Percentiles rank a stretch among this genome's conserved stretches.
Conservation (phyloP, 1,140 invertebrate genomes). For the Cotesia chilonis region DNA sequence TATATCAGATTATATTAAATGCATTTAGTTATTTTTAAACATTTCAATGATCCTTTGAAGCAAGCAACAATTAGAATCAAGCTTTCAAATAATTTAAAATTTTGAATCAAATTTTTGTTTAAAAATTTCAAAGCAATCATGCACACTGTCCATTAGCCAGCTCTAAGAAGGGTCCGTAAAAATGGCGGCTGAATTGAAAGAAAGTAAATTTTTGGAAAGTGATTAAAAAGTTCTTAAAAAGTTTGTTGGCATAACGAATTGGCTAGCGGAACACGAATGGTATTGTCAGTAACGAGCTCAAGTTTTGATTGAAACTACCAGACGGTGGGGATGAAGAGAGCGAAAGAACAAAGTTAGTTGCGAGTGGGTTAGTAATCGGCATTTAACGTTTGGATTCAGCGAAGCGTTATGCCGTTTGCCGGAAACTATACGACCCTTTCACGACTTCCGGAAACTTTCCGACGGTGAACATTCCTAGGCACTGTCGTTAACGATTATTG, state of each 20-base stretch:
- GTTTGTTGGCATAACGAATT: constrained; percentile 15
- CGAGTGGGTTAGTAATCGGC: constrained; percentile 44
- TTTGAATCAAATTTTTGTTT: too few relatives aligned
- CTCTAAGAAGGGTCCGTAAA: too few relatives aligned
- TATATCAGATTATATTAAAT: too few relatives aligned
- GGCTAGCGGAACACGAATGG: background rate
- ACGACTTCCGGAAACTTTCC: constrained; percentile 7
- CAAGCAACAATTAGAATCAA: too few relatives aligned
- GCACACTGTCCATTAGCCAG: too few relatives aligned
- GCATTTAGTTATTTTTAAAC: too few relatives aligned
- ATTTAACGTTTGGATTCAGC: constrained; percentile 49
- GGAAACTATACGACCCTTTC: constrained; percentile 13
- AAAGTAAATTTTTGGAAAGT: background rate
- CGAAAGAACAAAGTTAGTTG: constrained; percentile 4
- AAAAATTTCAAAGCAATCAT: too few relatives aligned
- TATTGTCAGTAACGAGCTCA: constrained; percentile 34
- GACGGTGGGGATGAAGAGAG: background rate
- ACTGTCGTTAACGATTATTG: constrained; percentile 52
- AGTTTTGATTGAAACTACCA: constrained; percentile 28
- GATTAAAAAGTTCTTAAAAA: background rate
- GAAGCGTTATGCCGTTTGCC: constrained; percentile 43
- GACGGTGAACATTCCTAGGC: constrained; percentile 44
- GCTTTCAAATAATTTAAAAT: too few relatives aligned
- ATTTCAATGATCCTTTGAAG: too few relatives aligned
- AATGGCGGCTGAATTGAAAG: too few relatives aligned